Evolutionary conservation across 2,113 vertebrate genomes (phyloP).

Genomic region (Brachypodius melanocephalos): DNA sequence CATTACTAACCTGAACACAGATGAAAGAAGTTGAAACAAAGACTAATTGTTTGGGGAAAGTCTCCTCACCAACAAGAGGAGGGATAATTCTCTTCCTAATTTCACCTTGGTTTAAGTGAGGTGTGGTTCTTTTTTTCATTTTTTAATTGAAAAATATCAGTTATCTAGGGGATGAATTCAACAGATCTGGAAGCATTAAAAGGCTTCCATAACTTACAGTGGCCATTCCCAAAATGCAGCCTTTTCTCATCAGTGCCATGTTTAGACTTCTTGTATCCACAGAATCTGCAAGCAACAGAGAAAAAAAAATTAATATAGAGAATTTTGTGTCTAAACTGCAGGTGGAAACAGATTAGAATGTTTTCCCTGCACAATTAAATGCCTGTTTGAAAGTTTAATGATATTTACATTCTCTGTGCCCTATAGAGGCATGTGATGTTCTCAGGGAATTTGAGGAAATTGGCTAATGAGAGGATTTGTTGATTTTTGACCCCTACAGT

Average conservation of each 20-base stretch:
- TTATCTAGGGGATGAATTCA: background rate
- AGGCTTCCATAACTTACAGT: constrained; percentile 82
- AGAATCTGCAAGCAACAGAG: constrained; percentile 83
- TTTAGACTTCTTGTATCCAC: constrained; percentile 94
- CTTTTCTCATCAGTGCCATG: constrained; percentile 91
- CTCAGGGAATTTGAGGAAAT: constrained; percentile 66
- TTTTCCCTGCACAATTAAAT: constrained; percentile 66
- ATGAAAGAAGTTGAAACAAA: constrained; percentile 32
- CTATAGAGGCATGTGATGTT: constrained; percentile 50
- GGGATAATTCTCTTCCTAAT: constrained; percentile 7
- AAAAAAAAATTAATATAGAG: background rate
- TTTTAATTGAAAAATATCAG: constrained; percentile 3
- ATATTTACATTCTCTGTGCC: constrained; percentile 64
- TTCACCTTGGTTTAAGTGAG: constrained; percentile 23
- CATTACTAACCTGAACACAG: background rate
- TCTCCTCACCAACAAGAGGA: background rate
- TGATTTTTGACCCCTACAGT: constrained; percentile 64
- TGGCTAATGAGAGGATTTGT: constrained; percentile 71
- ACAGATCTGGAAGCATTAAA: background rate
- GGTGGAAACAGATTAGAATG: constrained; percentile 47
- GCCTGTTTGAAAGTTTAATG: constrained; percentile 72
- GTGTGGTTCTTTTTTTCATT: background rate
- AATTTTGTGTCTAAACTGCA: constrained; percentile 16
- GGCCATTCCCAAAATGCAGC: constrained; percentile 94
- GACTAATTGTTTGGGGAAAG: constrained; percentile 39